A percentile compares a stretch with the other conserved stretches of the same genome.
These are phyloP conservation scores for Tetramorium simillimum DNA, from an alignment of 1,140 invertebrate genomes.

Conservation along the genomic window DNA sequence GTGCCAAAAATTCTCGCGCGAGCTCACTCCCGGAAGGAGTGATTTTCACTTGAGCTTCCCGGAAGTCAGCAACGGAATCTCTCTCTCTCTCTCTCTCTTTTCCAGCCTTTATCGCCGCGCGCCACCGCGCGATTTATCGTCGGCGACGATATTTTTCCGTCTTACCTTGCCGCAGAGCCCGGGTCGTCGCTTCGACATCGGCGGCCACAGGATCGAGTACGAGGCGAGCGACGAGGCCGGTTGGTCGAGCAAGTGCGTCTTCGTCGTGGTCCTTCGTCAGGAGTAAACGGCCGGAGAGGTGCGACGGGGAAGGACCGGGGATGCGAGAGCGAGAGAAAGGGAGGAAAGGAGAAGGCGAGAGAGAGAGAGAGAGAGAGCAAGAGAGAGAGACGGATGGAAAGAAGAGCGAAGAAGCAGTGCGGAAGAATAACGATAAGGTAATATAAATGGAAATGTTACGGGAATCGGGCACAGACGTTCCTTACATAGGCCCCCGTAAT, in stretches of 20 bases:
- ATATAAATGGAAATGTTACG: conserved; percentile 83
- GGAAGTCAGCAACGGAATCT: background rate
- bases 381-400: conserved; percentile 1
- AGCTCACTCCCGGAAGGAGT: background rate
- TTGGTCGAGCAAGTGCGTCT: conserved; percentile 84
- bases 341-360: background rate
- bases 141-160: background rate
- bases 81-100: background rate
- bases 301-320: conserved; percentile 3
- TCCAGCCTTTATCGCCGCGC: background rate
- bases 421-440: conserved; percentile 77
- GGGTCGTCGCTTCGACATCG: conserved; percentile 79
- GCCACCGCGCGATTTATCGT: background rate
- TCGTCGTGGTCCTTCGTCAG: conserved; percentile 80
- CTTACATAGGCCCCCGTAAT: conserved; percentile 70
- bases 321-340: background rate
- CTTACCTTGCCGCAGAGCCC: conserved; percentile 76
- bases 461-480: conserved; percentile 45
- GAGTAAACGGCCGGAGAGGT: conserved; percentile 67
- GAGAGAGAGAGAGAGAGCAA: background rate
- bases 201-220: conserved; percentile 83
- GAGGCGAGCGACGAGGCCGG: conserved; percentile 84
- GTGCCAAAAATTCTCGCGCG: conserved; percentile 5
- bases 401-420: conserved; percentile 49
- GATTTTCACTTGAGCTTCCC: background rate